Evolutionary conservation across 2,113 vertebrate genomes (phyloP).

Genomic region (Sapajus apella): DNA sequence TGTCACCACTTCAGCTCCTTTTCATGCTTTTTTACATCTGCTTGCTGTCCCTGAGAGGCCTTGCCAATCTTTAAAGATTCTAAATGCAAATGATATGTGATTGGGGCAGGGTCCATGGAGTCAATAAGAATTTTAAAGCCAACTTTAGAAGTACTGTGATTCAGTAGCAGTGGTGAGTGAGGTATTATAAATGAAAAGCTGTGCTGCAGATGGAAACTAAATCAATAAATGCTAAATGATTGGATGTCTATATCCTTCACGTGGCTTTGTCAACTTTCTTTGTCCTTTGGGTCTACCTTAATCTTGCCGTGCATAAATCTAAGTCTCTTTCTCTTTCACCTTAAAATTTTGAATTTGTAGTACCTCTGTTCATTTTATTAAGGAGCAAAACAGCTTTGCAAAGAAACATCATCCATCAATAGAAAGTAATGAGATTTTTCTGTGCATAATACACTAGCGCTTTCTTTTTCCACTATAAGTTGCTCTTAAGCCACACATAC

Average conservation of each 20-base stretch:
- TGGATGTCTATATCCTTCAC: background rate
- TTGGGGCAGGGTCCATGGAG: background rate
- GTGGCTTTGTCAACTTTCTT: background rate
- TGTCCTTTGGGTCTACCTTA: background rate
- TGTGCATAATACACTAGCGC: background rate
- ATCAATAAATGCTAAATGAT: slow-evolving; percentile 21
- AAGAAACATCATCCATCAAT: slow-evolving; percentile 49
- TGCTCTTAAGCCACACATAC: background rate
- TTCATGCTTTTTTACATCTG: background rate
- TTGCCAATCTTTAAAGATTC: background rate
- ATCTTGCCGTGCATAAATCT: background rate
- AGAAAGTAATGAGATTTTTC: slow-evolving; percentile 51
- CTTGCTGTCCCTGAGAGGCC: background rate
- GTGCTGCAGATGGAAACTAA: slow-evolving; percentile 29
- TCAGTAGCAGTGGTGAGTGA: background rate
- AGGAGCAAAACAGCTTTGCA: slow-evolving; percentile 49
- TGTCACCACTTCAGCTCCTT: background rate
- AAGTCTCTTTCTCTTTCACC: background rate
- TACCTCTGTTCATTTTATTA: slow-evolving; percentile 42
- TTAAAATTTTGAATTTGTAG: slow-evolving; percentile 45
- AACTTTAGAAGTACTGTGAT: slow-evolving; percentile 2
- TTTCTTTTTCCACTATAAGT: slow-evolving; percentile 27
- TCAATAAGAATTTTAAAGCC: slow-evolving; percentile 41
- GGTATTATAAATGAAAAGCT: background rate
- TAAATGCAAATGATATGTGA: background rate